phyloP scores from a whole-genome alignment of 2,888 invertebrate species.

The Melanostoma mellinum region DNA sequence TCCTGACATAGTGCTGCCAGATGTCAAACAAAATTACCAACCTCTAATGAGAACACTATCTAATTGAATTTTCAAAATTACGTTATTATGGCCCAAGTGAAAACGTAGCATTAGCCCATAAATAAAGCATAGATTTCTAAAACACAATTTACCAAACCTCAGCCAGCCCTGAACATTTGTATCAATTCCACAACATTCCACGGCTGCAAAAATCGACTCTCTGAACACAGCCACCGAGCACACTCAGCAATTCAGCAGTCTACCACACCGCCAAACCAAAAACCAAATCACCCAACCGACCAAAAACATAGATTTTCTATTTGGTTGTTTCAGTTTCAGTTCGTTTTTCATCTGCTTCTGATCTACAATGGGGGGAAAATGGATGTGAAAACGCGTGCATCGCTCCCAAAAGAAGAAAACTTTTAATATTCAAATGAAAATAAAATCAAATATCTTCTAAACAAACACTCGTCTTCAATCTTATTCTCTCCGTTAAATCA shows the following conservation, averaged over 20 bases:
- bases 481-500: constrained; percentile 45
- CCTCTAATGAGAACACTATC: no score
- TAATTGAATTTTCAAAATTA: no score
- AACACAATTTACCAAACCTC: no score
- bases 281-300: constrained; percentile 12
- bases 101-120: no score
- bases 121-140: no score
- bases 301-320: constrained; percentile 68
- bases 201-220: background rate
- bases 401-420: constrained; percentile 43
- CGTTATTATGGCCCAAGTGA: no score
- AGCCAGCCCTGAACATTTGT: constrained; percentile 7
- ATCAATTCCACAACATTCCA: constrained; percentile 11
- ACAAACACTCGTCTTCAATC: constrained; percentile 35
- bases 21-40: no score
- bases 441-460: background rate
- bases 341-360: constrained; percentile 72
- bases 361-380: constrained; percentile 69
- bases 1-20: no score
- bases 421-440: constrained; percentile 47
- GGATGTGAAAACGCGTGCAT: constrained; percentile 70
- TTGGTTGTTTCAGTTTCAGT: constrained; percentile 70
- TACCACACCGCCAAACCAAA: constrained; percentile 3
- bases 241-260: constrained; percentile 56
- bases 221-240: constrained; percentile 57